phyloP scores from a whole-genome alignment of 2,888 invertebrate genomes.

The Cephus runcator region DNA sequence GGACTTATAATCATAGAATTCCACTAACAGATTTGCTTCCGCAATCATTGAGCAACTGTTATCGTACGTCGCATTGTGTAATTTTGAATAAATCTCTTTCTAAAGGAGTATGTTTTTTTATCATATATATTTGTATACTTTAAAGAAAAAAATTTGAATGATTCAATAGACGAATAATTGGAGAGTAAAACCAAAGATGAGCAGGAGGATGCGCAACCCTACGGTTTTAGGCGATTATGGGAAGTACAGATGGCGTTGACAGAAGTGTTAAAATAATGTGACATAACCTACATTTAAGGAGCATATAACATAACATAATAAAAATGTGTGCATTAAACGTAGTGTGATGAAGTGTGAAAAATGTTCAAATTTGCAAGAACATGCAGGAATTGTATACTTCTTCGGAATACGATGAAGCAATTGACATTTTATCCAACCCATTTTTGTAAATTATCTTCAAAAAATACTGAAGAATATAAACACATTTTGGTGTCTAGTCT shows the following conservation, averaged over 20 bases:
- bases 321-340: background rate
- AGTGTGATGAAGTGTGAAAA: background rate
- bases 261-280: background rate
- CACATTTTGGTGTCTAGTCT: background rate
- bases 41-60: constrained; percentile 1
- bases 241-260: background rate
- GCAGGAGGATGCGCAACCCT: too few species aligned
- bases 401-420: background rate
- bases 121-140: background rate
- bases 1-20: background rate
- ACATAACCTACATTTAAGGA: background rate
- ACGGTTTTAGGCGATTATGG: background rate
- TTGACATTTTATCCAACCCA: background rate
- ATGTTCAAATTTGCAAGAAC: background rate
- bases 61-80: constrained; percentile 21
- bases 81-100: constrained; percentile 28
- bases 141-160: background rate
- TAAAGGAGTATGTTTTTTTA: background rate
- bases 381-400: background rate
- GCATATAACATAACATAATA: background rate
- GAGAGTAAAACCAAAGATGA: background rate
- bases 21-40: background rate
- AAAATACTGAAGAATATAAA: background rate
- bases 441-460: background rate
- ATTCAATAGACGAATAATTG: background rate